A percentile compares a stretch with the other conserved stretches of the same genome.
phyloP scores from a whole-genome alignment of 2,797 vertebrate genomes.

The Bradypodion ventrale region DNA sequence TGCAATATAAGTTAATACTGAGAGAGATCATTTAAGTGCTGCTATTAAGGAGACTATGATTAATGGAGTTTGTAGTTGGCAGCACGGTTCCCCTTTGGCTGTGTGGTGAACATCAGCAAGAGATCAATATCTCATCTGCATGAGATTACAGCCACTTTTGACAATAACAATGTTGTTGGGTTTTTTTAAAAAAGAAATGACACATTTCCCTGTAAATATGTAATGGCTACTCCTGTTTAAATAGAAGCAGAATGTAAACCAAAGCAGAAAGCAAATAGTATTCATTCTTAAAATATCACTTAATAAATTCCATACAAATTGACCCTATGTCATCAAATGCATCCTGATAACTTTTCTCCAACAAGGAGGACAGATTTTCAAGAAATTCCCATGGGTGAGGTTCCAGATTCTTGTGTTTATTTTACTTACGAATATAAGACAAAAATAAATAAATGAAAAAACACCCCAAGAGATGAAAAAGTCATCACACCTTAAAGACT shows the following conservation, averaged over 20 bases:
- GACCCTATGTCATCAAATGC: not conserved
- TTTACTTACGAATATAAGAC: too few species aligned
- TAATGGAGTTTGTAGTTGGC: slow-evolving; percentile 71
- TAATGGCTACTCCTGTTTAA: slow-evolving; percentile 38
- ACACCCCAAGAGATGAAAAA: too few species aligned
- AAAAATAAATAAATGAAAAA: too few species aligned
- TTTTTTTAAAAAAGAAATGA: slow-evolving; percentile 22
- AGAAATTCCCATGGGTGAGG: too few species aligned
- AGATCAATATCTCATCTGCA: slow-evolving; percentile 75
- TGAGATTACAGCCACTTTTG: slow-evolving; percentile 70
- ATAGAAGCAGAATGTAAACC: slow-evolving; percentile 33
- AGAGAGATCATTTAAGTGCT: slow-evolving; percentile 67
- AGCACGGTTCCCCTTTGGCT: slow-evolving; percentile 70
- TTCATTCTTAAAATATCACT: slow-evolving; percentile 24
- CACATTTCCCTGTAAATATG: slow-evolving; percentile 41
- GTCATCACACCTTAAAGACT: too few species aligned
- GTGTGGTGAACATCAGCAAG: slow-evolving; percentile 62
- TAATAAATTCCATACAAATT: slow-evolving; percentile 9
- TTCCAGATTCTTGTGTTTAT: too few species aligned
- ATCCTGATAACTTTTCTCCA: too few species aligned
- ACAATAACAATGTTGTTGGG: slow-evolving; percentile 50
- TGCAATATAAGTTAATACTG: slow-evolving; percentile 69
- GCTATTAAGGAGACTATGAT: slow-evolving; percentile 73
- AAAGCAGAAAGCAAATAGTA: slow-evolving; percentile 36
- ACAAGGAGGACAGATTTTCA: too few species aligned